phyloP scores from a whole-genome alignment of 1,140 invertebrate species.

The Harpegnathos saltator region DNA sequence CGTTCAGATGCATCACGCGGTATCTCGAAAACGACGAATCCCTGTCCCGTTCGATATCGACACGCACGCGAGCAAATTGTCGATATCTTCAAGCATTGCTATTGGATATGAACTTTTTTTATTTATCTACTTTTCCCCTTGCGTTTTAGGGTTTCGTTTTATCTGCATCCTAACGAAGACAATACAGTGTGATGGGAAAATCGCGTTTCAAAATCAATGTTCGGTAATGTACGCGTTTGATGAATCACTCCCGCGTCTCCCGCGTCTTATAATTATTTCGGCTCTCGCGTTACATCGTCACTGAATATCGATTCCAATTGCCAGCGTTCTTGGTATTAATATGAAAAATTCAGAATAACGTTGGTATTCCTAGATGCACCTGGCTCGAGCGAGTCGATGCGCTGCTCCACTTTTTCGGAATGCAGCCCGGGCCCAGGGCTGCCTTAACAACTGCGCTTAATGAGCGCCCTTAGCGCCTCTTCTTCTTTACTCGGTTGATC shows the following conservation, averaged over 20 bases:
- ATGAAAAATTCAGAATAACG: neutral
- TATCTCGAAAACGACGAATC: neutral
- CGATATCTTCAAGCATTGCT: neutral
- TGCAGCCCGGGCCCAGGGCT: constrained; percentile 16
- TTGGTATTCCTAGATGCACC: constrained; percentile 9
- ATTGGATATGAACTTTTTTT: neutral
- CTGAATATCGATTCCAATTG: neutral
- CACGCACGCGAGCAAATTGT: neutral
- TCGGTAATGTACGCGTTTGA: no score
- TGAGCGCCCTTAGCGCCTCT: neutral
- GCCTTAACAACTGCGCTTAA: neutral
- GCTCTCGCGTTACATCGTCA: neutral
- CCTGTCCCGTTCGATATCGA: neutral
- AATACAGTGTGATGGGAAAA: no score
- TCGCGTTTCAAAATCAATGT: no score
- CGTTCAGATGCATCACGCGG: neutral
- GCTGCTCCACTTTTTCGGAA: constrained; percentile 26
- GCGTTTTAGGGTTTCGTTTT: neutral
- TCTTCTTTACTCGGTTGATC: neutral
- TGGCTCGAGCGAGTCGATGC: constrained; percentile 9
- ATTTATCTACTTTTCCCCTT: neutral
- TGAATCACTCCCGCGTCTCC: no score
- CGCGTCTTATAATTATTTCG: no score
- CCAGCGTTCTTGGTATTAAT: neutral
- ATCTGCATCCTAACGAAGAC: no score